Base-by-base conservation (phyloP, 2,113 vertebrate species). In the Rhabdornis inornatus region DNA sequence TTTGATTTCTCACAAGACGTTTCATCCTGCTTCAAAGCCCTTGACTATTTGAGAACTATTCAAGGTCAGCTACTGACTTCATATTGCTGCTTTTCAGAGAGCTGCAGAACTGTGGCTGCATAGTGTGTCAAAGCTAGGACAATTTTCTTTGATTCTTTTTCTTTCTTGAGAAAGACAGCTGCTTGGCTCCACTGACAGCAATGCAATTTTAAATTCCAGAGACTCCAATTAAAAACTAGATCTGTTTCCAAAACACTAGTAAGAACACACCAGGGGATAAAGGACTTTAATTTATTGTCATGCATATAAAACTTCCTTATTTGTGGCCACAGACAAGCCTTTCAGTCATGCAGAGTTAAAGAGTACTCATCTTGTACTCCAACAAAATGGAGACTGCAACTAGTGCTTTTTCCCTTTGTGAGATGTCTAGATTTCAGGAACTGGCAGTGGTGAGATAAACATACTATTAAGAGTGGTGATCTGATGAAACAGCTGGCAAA, bases 201-300 rank as follows among this genome's bases (percentile, higher is more conserved):
- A 63, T 30, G 53, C 42, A 84, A 90, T 90, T 95, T 69, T 79
- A 76, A 96, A 96, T 94, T 96, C 68, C 71, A 87, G 75, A 86
- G 59, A 72, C 91, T 93, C 59, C 87, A 95, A 53, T 89, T 95
- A 94, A 94, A 95, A 95, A 72, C 44, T 64, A 88, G 65, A 74
- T 87, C 45, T 0, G 3, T 86, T 97, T 97, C 81, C 66, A 91
- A 90, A 96, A 88, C n/a, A 49, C 87, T 82, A 53, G 74, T 91
- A 92, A 72, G 35, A 64, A 70, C 45, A 70, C 39, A 85, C 5
- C 39, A 72, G 77, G 53, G 80, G 21, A 94, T 75, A 94, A 91
- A 74, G 47, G 14, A 92, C 79, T 96, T 96, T 31, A 95, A 87
- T 95, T 92, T 90, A 87, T 79, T 94, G 30, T 72, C 56, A 61